Base-by-base conservation (phyloP, 2,113 vertebrate species). In the Tinamus guttatus region DNA sequence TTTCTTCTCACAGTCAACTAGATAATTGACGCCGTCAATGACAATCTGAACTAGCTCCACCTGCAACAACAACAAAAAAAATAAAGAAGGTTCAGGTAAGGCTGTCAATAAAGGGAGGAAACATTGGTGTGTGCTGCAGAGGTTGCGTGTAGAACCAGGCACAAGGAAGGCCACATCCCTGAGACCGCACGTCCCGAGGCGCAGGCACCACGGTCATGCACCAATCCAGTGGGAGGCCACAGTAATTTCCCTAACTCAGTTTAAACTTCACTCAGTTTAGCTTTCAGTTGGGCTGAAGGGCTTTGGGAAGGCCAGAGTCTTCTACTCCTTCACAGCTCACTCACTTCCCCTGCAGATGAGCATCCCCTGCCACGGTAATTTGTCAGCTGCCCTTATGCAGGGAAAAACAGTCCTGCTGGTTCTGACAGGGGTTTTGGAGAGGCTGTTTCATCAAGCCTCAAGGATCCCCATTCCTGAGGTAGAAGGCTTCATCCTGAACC, bases 21-120 rank as follows among this genome's bases (percentile, higher is more conserved):
- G 97, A 93, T 98, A 99, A 97, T 99, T 99, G 75, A 99, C 98
- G 1, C 99, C 99, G 1, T 99, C 99, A 6, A 99, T 98, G 92
- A 99, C 98, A 68, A 99, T 96, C 96, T 99, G 99, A 51, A 99
- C 99, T 67, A 99, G 98, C 95, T 99, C 99, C 45, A 99, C 99
- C 99, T 98, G 40, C 21, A 87, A 71, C 0, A 88, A 59, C 0
- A 85, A 70, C 30, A 69, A 89, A 36, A 56, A 85, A 58, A n/a
- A 6, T 45, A 22, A 43, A 54, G 19, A 76, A 58, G 27, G 18
- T 86, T 80, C 68, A 85, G 11, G 28, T 70, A 30, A 17, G 24
- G 24, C 14, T 94, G 3, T 68, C 52, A 13, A 9, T 5, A 24
- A 34, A 45, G 32, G 12, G 78, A 63, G 34, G 13, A 47, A 56